phyloP scores from a whole-genome alignment of 2,888 invertebrate species.

The Cabera pusaria region DNA sequence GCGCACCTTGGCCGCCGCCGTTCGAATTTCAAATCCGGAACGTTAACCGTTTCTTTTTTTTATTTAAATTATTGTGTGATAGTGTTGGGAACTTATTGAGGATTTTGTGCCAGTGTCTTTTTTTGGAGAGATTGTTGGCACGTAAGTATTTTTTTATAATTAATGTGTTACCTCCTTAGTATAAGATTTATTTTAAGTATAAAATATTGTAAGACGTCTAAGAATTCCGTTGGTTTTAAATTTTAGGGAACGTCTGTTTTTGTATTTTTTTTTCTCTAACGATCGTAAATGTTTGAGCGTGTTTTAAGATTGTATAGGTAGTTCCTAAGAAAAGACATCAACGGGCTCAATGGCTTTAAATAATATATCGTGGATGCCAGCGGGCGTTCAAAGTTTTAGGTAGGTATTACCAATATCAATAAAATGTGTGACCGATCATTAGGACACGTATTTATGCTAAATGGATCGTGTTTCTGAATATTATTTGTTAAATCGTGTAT shows the following conservation, averaged over 20 bases:
- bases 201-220: too few species aligned
- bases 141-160: conserved; percentile 38
- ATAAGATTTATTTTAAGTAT: neutral
- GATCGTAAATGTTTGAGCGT: too few species aligned
- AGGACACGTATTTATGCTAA: conserved; percentile 8
- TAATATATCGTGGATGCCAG: conserved; percentile 8
- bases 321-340: conserved; percentile 65
- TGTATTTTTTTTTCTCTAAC: too few species aligned
- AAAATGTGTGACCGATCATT: conserved; percentile 5
- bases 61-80: conserved; percentile 55
- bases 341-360: conserved; percentile 44
- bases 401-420: conserved; percentile 8
- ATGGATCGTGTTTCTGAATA: conserved; percentile 8
- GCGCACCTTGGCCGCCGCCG: conserved; percentile 73
- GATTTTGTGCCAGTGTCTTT: conserved; percentile 72
- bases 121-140: conserved; percentile 48
- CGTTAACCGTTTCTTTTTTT: conserved; percentile 55
- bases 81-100: conserved; percentile 67
- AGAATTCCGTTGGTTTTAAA: too few species aligned
- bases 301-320: too few species aligned
- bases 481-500: conserved; percentile 3
- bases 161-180: too few species aligned
- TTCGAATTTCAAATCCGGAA: conserved; percentile 60
- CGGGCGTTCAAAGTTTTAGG: conserved; percentile 17
- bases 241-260: too few species aligned